These are phyloP conservation scores for Rhea pennata DNA, from an alignment of 2,113 vertebrate species.

Conservation along the genomic window DNA sequence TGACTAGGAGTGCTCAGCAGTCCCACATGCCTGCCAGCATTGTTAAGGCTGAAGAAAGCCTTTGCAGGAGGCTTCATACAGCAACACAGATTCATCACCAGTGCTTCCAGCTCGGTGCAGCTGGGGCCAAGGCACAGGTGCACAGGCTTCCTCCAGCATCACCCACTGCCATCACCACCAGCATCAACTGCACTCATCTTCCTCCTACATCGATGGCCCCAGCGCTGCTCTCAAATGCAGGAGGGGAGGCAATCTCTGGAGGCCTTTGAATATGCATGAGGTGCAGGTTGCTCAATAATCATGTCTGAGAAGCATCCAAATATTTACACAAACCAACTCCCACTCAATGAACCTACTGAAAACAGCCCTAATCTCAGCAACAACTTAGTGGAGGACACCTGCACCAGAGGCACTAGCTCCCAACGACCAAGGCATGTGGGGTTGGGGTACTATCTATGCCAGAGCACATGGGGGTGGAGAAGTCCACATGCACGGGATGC, in stretches of 20 bases:
- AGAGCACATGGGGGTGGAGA: fast-evolving
- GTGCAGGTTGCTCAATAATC: slow-evolving; percentile 54
- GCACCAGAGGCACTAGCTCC: neutral
- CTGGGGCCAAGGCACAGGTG: neutral
- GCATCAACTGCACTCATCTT: neutral
- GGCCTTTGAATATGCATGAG: slow-evolving; percentile 64
- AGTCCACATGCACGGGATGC: neutral
- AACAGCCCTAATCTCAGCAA: slow-evolving; percentile 34
- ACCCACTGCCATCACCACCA: neutral
- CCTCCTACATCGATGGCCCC: neutral
- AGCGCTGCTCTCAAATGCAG: neutral
- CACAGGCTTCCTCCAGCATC: neutral
- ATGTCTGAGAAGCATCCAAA: slow-evolving; percentile 58
- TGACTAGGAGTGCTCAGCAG: fast-evolving
- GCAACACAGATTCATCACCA: neutral
- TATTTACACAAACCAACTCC: slow-evolving; percentile 68
- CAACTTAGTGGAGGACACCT: neutral
- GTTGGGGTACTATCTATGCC: neutral
- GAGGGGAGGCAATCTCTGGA: neutral
- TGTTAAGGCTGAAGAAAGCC: fast-evolving
- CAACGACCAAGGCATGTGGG: neutral
- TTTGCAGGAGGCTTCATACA: neutral
- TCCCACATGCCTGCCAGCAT: neutral
- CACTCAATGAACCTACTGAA: slow-evolving; percentile 20
- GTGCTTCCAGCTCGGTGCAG: neutral